Base-by-base conservation (phyloP, 1,140 invertebrate species). In the Scaptomyza graminum region DNA sequence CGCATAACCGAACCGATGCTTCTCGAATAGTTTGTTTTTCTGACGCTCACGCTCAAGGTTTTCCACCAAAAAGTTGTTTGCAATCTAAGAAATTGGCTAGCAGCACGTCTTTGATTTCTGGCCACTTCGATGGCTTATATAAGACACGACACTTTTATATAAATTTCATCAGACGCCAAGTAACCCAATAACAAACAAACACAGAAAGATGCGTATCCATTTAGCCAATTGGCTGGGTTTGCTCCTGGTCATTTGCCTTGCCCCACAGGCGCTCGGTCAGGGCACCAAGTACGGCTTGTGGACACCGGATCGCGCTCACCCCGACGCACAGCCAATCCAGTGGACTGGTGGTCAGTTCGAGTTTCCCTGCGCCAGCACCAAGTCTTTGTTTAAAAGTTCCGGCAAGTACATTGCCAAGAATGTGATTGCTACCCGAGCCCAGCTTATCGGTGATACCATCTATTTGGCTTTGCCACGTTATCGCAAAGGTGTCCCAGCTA, bases 341-440 rank as follows among this genome's bases (percentile, higher is more conserved):
- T 92, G 93, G 92, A 92, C 91, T 8, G 93, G 93, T 12, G 92
- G 92, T 3, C 80, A 83, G 37, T 93, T 94, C 57, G 92, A 93
- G n/a, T 94, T 93, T 81, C 94, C 94, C 3, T 93, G 92, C 60
- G 66, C 91, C 12, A 90, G 91, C 15, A 94, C 93, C 13, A 93
- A 93, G 64, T 92, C 92, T 16, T 90, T 94, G 1, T 94, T 91
- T 85, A 93, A 91, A 55, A 92, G 90, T 39, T 93, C 92, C 0
- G 93, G 93, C 1, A 91, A 93, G 43, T 95, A 93, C 63, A 92
- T 93, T 18, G 78, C 92, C 37, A 94, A 94, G 68, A 94, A 94
- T 74, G 88, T 94, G 11, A 94, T 95, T 39, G 93, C 93, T 0
- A 94, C 94, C 0, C 90, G 94, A 15, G 92, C 90, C 0, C 93